Percentiles rank a stretch among this genome's conserved stretches.
These are phyloP conservation scores for Crypturellus tataupa DNA, from an alignment of 2,797 vertebrate genomes.

Conservation along the genomic window DNA sequence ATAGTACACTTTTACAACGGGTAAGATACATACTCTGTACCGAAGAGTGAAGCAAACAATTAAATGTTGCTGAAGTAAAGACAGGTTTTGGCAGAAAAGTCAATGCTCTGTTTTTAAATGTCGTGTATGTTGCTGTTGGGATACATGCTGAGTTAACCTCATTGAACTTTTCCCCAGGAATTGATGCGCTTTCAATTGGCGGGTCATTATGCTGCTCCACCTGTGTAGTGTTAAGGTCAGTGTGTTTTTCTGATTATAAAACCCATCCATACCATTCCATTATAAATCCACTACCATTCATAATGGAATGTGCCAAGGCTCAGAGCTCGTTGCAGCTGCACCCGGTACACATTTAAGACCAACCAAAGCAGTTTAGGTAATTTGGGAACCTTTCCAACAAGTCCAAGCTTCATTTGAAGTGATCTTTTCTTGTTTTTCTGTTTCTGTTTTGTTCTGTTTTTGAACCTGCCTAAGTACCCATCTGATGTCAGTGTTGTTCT, in stretches of 20 bases:
- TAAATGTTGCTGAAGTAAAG: not conserved
- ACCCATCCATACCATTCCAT: constrained; percentile 86
- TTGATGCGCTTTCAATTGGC: constrained; percentile 94
- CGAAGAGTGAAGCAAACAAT: not conserved
- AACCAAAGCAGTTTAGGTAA: constrained; percentile 46
- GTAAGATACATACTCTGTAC: not conserved
- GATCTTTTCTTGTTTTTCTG: not conserved
- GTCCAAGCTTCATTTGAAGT: constrained; percentile 31
- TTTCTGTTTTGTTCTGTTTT: not conserved
- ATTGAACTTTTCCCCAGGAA: constrained; percentile 94
- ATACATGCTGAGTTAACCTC: constrained; percentile 89
- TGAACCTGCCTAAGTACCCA: constrained; percentile 20
- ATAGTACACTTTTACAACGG: not conserved
- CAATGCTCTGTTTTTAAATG: constrained; percentile 60
- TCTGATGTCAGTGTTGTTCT: constrained; percentile 21
- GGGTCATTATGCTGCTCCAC: constrained; percentile 99
- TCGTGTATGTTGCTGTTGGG: constrained; percentile 67
- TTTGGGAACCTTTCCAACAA: constrained; percentile 39
- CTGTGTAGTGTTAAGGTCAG: constrained; percentile 99
- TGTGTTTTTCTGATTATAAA: constrained; percentile 89
- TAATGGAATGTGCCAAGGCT: constrained; percentile 85
- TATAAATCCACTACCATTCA: constrained; percentile 83
- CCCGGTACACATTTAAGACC: constrained; percentile 46
- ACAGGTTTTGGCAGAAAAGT: constrained; percentile 1
- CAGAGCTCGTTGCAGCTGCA: constrained; percentile 54